A percentile compares a stretch with the other conserved stretches of the same genome.
These are phyloP conservation scores for Pitangus sulphuratus DNA, from an alignment of 2,797 vertebrate genomes.

Conservation along the genomic window DNA sequence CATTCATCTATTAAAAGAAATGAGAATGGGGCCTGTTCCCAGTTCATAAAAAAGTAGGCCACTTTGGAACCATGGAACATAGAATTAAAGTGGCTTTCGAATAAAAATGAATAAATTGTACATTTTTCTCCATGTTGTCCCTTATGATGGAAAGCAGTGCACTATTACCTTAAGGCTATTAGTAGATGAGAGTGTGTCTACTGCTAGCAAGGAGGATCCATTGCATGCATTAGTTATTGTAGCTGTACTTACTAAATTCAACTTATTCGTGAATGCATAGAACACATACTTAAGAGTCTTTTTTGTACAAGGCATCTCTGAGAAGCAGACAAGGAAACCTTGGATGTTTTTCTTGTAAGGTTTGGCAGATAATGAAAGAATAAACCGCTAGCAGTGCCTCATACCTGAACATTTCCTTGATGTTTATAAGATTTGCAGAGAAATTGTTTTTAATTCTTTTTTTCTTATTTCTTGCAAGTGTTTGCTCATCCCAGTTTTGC, in stretches of 20 bases:
- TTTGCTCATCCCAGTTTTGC: neutral
- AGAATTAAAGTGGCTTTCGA: slow-evolving; percentile 23
- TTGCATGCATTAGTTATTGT: neutral
- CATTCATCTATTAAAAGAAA: slow-evolving; percentile 15
- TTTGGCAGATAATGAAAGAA: slow-evolving; percentile 40
- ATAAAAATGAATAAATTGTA: neutral
- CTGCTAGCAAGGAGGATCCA: neutral
- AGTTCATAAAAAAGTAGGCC: neutral
- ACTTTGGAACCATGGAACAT: neutral
- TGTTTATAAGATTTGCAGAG: neutral
- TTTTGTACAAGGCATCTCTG: neutral
- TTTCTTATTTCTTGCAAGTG: neutral
- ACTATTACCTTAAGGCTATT: neutral
- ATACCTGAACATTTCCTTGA: slow-evolving; percentile 7
- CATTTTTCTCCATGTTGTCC: neutral
- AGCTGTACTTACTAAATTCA: neutral
- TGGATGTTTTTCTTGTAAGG: neutral
- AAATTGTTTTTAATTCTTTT: neutral
- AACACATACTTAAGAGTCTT: neutral
- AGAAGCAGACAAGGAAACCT: neutral
- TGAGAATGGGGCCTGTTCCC: neutral
- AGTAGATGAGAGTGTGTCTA: neutral
- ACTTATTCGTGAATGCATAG: neutral
- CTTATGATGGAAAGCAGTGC: slow-evolving; percentile 2
- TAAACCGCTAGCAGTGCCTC: neutral